Conservation (phyloP, 1,140 invertebrate genomes). For the Cephus cinctus region DNA sequence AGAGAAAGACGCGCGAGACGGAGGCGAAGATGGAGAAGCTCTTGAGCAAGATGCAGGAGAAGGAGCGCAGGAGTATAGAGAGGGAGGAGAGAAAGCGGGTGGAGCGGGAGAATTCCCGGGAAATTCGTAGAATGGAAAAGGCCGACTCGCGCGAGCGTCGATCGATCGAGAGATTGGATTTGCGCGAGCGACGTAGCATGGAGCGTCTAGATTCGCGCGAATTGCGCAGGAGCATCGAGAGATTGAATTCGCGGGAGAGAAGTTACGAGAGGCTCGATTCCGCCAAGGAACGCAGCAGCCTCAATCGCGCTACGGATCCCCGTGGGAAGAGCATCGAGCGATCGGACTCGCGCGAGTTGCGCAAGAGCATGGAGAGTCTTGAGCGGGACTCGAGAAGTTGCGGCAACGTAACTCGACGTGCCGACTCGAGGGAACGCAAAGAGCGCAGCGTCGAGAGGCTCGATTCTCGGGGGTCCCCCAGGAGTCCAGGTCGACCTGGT, state of each 20-base stretch:
- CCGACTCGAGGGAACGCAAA: constrained; percentile 20
- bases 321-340: constrained; percentile 34
- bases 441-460: constrained; percentile 31
- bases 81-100: constrained; percentile 39
- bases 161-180: constrained; percentile 34
- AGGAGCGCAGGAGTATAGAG: constrained; percentile 38
- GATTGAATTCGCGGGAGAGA: constrained; percentile 35
- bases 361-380: constrained; percentile 35
- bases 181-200: constrained; percentile 36
- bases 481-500: constrained; percentile 13
- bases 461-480: constrained; percentile 22
- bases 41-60: constrained; percentile 36
- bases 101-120: constrained; percentile 41
- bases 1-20: constrained; percentile 30
- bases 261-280: constrained; percentile 32
- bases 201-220: constrained; percentile 35
- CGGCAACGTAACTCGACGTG: constrained; percentile 20
- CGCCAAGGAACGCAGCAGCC: constrained; percentile 18
- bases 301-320: constrained; percentile 20
- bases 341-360: constrained; percentile 37
- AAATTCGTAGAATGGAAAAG: constrained; percentile 34
- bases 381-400: constrained; percentile 28
- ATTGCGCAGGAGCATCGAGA: constrained; percentile 45
- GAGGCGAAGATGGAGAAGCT: constrained; percentile 21
- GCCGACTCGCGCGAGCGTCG: constrained; percentile 25